Evolutionary conservation across 2,113 vertebrate genomes (phyloP).

Genomic region (Phalacrocorax aristotelis): DNA sequence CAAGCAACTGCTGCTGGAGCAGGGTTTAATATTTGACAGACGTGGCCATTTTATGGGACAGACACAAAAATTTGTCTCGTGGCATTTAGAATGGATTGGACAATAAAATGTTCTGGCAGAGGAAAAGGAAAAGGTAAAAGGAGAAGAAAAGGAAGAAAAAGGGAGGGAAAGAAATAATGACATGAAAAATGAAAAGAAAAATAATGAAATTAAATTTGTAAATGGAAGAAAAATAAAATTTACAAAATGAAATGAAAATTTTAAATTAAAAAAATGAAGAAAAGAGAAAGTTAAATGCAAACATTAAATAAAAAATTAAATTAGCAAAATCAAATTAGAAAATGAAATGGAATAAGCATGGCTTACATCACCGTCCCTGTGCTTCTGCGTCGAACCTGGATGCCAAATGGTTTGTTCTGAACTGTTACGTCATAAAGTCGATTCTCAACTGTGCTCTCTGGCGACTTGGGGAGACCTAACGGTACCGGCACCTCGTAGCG

Average conservation of each 20-base stretch:
- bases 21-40: too few relatives aligned
- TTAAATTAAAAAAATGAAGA: too few relatives aligned
- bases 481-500: constrained; percentile 88
- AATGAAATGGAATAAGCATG: accelerated
- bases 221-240: not conserved
- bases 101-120: too few relatives aligned
- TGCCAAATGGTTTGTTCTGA: constrained; percentile 80
- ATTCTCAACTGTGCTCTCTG: constrained; percentile 59
- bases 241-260: not conserved
- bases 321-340: not conserved
- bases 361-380: constrained; percentile 84
- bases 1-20: not conserved
- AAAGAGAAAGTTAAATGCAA: not conserved
- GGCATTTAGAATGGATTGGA: not conserved
- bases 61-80: not conserved
- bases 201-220: not conserved
- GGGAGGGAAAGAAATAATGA: not conserved
- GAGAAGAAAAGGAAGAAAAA: not conserved
- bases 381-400: constrained; percentile 80
- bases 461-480: constrained; percentile 70
- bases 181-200: not conserved
- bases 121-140: not conserved
- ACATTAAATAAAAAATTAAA: not conserved
- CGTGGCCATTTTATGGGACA: not conserved
- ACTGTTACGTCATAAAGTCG: constrained; percentile 80